Evolutionary conservation across 2,888 invertebrate species (phyloP).

Genomic region (Deilephila elpenor): DNA sequence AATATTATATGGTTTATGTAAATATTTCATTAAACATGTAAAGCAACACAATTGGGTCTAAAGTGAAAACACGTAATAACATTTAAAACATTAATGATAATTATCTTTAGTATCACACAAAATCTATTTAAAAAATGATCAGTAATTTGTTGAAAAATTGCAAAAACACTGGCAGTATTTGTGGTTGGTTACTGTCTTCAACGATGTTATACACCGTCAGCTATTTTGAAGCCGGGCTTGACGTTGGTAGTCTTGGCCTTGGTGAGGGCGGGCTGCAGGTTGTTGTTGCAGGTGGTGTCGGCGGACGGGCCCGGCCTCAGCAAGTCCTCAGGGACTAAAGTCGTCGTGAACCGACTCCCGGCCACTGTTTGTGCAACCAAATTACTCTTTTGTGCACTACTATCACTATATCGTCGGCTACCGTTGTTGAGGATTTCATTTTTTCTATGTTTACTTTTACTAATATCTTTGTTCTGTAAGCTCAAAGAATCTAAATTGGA

Average conservation of each 20-base stretch:
- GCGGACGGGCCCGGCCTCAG: constrained; percentile 57
- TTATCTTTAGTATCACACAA: background rate
- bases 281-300: constrained; percentile 59
- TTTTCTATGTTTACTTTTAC: constrained; percentile 55
- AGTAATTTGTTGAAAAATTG: background rate
- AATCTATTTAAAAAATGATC: background rate
- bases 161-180: background rate
- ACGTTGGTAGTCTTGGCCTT: constrained; percentile 66
- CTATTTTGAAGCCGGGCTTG: constrained; percentile 72
- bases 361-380: constrained; percentile 52
- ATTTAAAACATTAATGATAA: constrained; percentile 4
- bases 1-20: background rate
- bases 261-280: constrained; percentile 53
- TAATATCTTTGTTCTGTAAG: constrained; percentile 58
- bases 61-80: constrained; percentile 26
- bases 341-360: constrained; percentile 74
- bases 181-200: background rate
- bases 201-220: constrained; percentile 46
- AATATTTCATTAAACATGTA: background rate
- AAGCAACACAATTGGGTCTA: constrained; percentile 22
- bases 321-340: constrained; percentile 68
- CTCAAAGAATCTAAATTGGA: constrained; percentile 63
- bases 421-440: constrained; percentile 71
- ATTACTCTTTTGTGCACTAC: constrained; percentile 69
- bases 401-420: constrained; percentile 73